Base-by-base conservation (phyloP, 2,888 invertebrate species). In the Caenorhabditis afra region DNA sequence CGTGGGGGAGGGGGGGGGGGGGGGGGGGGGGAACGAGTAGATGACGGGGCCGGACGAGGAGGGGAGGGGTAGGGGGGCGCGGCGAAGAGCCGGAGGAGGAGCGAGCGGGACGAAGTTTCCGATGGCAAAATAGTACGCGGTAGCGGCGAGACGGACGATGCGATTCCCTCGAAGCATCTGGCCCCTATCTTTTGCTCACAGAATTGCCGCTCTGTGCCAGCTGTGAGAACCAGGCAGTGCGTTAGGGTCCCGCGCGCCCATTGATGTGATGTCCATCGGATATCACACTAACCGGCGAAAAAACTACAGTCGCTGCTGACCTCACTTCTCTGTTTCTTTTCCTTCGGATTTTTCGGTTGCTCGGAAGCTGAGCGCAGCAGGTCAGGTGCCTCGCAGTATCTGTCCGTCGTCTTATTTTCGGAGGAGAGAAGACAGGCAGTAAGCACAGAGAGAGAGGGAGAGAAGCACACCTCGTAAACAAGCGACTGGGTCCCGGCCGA, bases 381-480 rank as follows among this genome's bases (percentile, higher is more conserved):
- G 73, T 73, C 73, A 73, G 73, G 73, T 73, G 64, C 64, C 58
- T 71, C 37, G 37, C 52, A 44, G 39, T 50, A 53, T 50, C 53
- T 50, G 61, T 50, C 53, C 29, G 66, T 58, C 58, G 49, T 73
- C 57, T 73, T 57, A 64, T 73, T 73, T 64, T 73, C 57, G 55
- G n/a, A 73, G 47, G 62, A 71, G 64, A 64, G 64, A 73, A 64
- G 49, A 73, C 58, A 73, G 73, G 62, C 64, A 73, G 29, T 29
- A 29, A 29, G 29, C 29, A 29, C 29, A 29, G 29, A 29, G 7
- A 29, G 7, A 29, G 57, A 57, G 50, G 47, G 55, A 57, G 41
- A 41, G 55, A 44, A 64, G 64, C 73, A 57, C 73, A 73, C 73
- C 73, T 73, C 73, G 73, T 73, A 73, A 73, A 73, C 73, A 73